Evolutionary conservation across 1,140 invertebrate species (phyloP).

Genomic region (Caerostris darwini): DNA sequence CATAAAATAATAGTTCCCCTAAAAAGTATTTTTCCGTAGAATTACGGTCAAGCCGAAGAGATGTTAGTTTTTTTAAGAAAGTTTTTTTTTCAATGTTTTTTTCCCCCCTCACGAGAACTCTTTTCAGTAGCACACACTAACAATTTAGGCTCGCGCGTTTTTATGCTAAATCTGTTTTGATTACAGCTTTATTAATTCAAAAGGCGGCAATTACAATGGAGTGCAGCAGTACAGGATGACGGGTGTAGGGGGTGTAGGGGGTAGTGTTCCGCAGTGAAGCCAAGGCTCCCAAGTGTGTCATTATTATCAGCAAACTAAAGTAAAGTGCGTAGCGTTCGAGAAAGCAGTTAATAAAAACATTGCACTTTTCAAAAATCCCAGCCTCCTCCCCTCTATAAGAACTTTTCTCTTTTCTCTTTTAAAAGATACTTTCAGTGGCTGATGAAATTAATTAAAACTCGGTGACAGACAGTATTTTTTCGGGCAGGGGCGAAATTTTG

Average conservation of each 20-base stretch:
- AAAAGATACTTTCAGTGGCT: constrained; percentile 76
- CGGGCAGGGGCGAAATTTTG: constrained; percentile 57
- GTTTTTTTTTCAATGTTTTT: constrained; percentile 40
- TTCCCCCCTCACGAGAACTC: constrained; percentile 19
- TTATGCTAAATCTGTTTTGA: constrained; percentile 78
- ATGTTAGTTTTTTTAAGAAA: constrained; percentile 20
- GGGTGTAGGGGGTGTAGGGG: neutral
- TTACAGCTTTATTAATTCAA: constrained; percentile 78
- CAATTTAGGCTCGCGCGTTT: constrained; percentile 76
- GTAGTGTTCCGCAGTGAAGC: neutral
- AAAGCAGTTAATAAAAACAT: constrained; percentile 77
- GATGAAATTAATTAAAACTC: constrained; percentile 78
- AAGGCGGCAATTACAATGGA: constrained; percentile 77
- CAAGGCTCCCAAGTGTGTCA: constrained; percentile 60
- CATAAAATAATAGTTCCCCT: constrained; percentile 72
- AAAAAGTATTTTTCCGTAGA: constrained; percentile 68
- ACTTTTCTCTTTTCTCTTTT: constrained; percentile 77
- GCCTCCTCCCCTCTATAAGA: constrained; percentile 56
- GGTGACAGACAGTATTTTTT: constrained; percentile 76
- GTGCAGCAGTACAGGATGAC: neutral
- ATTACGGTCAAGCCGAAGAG: constrained; percentile 65
- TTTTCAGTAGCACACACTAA: constrained; percentile 44
- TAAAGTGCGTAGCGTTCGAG: constrained; percentile 20
- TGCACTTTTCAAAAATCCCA: constrained; percentile 72
- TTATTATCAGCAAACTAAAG: constrained; percentile 71